Evolutionary conservation across 1,140 invertebrate genomes (phyloP), one percentile per base, ranked within the genome.

Genomic region (Batillaria attramentaria): DNA sequence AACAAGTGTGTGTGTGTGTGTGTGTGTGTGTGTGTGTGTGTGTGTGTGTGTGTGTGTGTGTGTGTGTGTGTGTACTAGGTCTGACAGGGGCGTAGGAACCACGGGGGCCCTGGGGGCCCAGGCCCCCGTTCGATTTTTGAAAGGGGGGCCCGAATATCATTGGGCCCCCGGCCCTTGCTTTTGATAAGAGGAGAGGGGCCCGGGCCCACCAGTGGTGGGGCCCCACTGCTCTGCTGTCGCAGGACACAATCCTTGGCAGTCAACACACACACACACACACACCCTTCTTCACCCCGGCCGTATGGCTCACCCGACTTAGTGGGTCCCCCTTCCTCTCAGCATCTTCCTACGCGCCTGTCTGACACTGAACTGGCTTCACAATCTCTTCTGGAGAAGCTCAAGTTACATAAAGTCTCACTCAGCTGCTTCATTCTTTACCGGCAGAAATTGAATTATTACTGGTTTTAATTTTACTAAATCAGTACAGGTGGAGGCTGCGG

Each of bases 1-100:
- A n/a, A n/a, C 13, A 31, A 2, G 70, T 72, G 70, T 46, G 33
- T 54, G 46, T 72, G 70, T 72, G 41, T 54, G 46, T 72, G 70
- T 5, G 42, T 5, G 70, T 35, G 70, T 8, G 3, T 6, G 3
- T 8, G 46, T 50, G 46, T 18, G 2, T 33, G 70, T 50, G 70
- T 24, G 39, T 41, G 70, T 33, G 42, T 33, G 42, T 35, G 66
- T 39, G 39, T 35, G 66, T 39, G 39, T 35, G 66, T 39, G 66
- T 69, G 2, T 16, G 24, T 16, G 24, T 66, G 62, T 66, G 33
- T 33, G 13, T 16, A 28, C 33, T 28, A 33, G 1, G 33, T 16
- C 62, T 66, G 62, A 66, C 33, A 16, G 13, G 62, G 1, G 62
- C 18, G 62, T 28, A 24, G 24, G 24, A 16, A 16, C 24, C 24